Conservation (phyloP, 2,797 vertebrate genomes). For the Kryptopterus vitreolus region DNA sequence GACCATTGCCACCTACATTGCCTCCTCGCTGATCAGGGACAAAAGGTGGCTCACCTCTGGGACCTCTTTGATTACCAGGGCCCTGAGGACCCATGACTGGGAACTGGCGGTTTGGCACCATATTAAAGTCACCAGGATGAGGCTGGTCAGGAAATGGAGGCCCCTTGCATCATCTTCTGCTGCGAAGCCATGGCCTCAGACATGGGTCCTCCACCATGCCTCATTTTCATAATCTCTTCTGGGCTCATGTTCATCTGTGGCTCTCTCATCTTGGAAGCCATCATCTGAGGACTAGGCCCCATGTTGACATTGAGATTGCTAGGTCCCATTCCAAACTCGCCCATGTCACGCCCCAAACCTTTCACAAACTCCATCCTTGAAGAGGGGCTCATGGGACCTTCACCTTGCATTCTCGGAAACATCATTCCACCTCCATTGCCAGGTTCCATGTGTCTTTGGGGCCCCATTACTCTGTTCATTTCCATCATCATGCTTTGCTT, state of each 20-base stretch:
- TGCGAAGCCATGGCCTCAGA: constrained; percentile 78
- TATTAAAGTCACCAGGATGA: constrained; percentile 88
- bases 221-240: constrained; percentile 80
- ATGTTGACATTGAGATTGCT: constrained; percentile 80
- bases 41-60: constrained; percentile 84
- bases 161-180: constrained; percentile 90
- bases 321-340: constrained; percentile 90
- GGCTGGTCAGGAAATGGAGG: constrained; percentile 88
- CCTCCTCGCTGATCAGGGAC: constrained; percentile 93
- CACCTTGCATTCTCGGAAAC: constrained; percentile 92
- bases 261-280: constrained; percentile 92
- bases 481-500: constrained; percentile 96
- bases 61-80: constrained; percentile 80
- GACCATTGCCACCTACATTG: constrained; percentile 81
- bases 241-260: constrained; percentile 83
- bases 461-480: constrained; percentile 91
- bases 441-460: constrained; percentile 92
- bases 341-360: constrained; percentile 86
- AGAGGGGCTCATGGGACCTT: constrained; percentile 95
- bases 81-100: constrained; percentile 78
- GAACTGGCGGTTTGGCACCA: constrained; percentile 88
- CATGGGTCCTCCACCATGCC: constrained; percentile 78
- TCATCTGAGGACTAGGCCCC: constrained; percentile 88
- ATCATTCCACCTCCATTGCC: constrained; percentile 88
- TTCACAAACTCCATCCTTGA: constrained; percentile 91